Evolutionary conservation across 1,140 invertebrate species (phyloP).

Genomic region (Phymorhynchus buccinoides): DNA sequence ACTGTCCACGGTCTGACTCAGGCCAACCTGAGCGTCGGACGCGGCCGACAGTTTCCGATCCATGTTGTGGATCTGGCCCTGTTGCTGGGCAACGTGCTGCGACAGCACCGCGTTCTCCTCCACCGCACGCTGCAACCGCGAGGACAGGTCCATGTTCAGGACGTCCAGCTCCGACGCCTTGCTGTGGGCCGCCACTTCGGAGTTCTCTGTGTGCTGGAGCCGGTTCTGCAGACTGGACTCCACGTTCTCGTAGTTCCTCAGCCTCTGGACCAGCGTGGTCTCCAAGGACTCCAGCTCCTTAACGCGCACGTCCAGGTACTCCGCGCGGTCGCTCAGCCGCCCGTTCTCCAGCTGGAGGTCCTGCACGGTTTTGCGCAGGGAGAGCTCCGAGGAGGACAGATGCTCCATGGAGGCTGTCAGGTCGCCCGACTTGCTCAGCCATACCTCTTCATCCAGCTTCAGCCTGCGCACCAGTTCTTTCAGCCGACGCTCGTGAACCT

Average conservation of each 20-base stretch:
- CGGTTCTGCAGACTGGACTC: slow-evolving; percentile 57
- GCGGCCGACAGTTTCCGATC: slow-evolving; percentile 55
- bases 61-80: slow-evolving; percentile 56
- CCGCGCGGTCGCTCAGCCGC: slow-evolving; percentile 57
- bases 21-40: slow-evolving; percentile 53
- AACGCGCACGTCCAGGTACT: slow-evolving; percentile 60
- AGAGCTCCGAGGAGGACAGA: slow-evolving; percentile 58
- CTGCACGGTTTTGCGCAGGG: slow-evolving; percentile 60
- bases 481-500: slow-evolving; percentile 62
- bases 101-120: slow-evolving; percentile 61
- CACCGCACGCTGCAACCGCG: slow-evolving; percentile 59
- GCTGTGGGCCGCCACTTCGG: slow-evolving; percentile 59
- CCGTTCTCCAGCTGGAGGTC: slow-evolving; percentile 63
- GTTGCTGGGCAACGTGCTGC: slow-evolving; percentile 56
- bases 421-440: slow-evolving; percentile 61
- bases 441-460: slow-evolving; percentile 65
- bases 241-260: slow-evolving; percentile 64
- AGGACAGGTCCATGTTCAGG: slow-evolving; percentile 60
- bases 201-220: slow-evolving; percentile 58
- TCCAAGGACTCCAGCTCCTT: slow-evolving; percentile 66
- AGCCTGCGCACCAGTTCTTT: slow-evolving; percentile 63
- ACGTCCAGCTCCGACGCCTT: slow-evolving; percentile 62
- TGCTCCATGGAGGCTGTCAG: slow-evolving; percentile 63
- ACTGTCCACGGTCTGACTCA: slow-evolving; percentile 58
- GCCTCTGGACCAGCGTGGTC: slow-evolving; percentile 53